Base-by-base conservation (phyloP, 2,888 invertebrate species). In the Callyntrura sp. region DNA sequence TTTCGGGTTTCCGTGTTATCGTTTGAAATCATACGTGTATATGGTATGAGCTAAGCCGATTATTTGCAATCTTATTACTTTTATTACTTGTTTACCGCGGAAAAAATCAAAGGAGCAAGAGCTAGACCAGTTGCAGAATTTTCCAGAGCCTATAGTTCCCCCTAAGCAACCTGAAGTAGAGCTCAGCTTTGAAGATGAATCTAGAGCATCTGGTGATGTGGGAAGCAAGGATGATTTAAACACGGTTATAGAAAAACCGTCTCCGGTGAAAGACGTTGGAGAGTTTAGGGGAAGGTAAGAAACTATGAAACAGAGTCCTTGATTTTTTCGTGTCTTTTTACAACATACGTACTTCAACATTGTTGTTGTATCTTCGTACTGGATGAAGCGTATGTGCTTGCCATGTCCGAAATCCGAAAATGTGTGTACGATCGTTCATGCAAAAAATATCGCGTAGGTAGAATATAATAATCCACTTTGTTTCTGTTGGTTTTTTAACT, bases 181-280 rank as follows among this genome's bases (percentile, higher is more conserved):
- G 78, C 90, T 90, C 6, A 86, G 83, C 35, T 86, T 86, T 62
- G 90, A 90, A 28, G 90, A 90, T 65, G 90, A 90, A 57, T 90
- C 73, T 48, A 88, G 73, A 90, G 92, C 78, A 60, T 90, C 91
- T 9, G 91, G 90, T 14, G 93, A 92, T 68, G 92, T 90, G 9
- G 93, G 91, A 43, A 93, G 93, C 78, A 93, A 93, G 82, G 93
- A 93, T 85, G 93, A 93, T 86, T 85, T 93, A n/a, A 92, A 92
- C 57, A 93, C 93, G 3, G 93, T 93, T 20, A 92, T 93, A 23
- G 93, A 93, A 73, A 92, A 92, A 57, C 90, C 90, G 4, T 90
- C 90, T 82, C 90, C 90, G n/a, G 90, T 90, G 14, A 90, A 83
- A 68, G 90, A 90, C 43, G 23, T 90, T 70, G 90, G 86, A 55